A percentile compares a stretch with the other conserved stretches of the same genome.
Conservation (phyloP, 2,888 invertebrate species). For the Drosophila affinis region DNA sequence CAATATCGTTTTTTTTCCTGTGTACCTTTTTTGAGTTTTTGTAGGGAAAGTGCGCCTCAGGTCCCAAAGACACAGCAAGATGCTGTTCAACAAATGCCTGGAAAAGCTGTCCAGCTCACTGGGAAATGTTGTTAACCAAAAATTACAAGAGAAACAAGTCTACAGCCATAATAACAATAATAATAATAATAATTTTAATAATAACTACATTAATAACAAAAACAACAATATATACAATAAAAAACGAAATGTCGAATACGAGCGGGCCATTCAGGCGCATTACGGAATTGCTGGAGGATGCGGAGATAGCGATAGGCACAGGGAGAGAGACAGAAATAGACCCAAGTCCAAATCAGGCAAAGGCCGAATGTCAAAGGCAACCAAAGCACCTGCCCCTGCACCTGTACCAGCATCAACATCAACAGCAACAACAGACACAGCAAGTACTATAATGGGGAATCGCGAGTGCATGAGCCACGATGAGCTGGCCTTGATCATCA, state of each 20-base stretch:
- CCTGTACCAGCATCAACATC: not conserved
- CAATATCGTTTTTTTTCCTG: slow-evolving; percentile 1
- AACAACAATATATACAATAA: slow-evolving; percentile 50
- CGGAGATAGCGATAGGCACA: slow-evolving; percentile 8
- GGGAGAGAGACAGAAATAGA: slow-evolving; percentile 7
- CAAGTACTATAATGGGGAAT: slow-evolving; percentile 15
- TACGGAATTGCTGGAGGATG: slow-evolving; percentile 53
- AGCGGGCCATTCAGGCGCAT: slow-evolving; percentile 77
- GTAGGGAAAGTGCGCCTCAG: slow-evolving; percentile 5
- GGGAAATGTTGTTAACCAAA: slow-evolving; percentile 72
- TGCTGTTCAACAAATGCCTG: slow-evolving; percentile 83
- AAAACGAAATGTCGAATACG: slow-evolving; percentile 78
- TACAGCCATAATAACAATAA: slow-evolving; percentile 54
- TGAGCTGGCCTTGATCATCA: slow-evolving; percentile 67
- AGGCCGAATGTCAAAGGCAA: slow-evolving; percentile 47
- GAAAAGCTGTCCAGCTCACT: slow-evolving; percentile 81
- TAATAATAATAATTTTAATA: slow-evolving; percentile 36
- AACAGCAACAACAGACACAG: not conserved
- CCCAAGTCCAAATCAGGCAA: slow-evolving; percentile 43
- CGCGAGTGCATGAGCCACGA: slow-evolving; percentile 71
- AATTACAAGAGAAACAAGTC: slow-evolving; percentile 70
- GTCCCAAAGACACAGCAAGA: slow-evolving; percentile 46
- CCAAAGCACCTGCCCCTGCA: not conserved
- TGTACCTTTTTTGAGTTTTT: slow-evolving; percentile 4
- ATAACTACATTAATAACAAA: slow-evolving; percentile 21